Percentiles rank a stretch among this genome's conserved stretches.
Evolutionary conservation across 2,888 invertebrate genomes (phyloP).

Genomic region (Metacarcinus magister): DNA sequence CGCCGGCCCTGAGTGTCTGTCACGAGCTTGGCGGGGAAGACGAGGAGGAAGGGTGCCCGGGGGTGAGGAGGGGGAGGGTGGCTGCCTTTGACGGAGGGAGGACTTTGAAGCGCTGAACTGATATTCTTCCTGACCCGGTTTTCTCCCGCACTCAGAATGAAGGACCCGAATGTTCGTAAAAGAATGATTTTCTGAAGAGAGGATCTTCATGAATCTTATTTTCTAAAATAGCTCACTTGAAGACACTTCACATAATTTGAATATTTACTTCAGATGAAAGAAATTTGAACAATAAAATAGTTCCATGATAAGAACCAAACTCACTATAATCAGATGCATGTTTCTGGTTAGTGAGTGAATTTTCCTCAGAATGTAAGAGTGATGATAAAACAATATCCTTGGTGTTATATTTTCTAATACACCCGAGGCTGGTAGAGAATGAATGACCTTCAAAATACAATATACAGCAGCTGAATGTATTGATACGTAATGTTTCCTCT

Average conservation of each 20-base stretch:
- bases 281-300: background rate
- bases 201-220: conserved; percentile 3
- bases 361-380: no score
- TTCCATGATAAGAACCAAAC: background rate
- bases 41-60: background rate
- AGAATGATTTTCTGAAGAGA: background rate
- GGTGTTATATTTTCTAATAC: no score
- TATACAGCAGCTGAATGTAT: background rate
- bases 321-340: background rate
- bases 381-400: no score
- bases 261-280: background rate
- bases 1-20: conserved; percentile 19
- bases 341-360: background rate
- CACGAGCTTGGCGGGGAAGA: background rate
- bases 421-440: no score
- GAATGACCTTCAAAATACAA: background rate
- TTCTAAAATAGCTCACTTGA: background rate
- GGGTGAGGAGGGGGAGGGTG: background rate
- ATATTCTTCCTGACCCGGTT: conserved; percentile 44
- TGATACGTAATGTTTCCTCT: background rate
- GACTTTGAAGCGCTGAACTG: conserved; percentile 47
- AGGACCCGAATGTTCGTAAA: background rate
- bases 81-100: background rate
- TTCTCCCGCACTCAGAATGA: conserved; percentile 1
- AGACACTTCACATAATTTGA: background rate